Base-by-base conservation (phyloP, 2,888 invertebrate species). In the Tetragnatha montana region DNA sequence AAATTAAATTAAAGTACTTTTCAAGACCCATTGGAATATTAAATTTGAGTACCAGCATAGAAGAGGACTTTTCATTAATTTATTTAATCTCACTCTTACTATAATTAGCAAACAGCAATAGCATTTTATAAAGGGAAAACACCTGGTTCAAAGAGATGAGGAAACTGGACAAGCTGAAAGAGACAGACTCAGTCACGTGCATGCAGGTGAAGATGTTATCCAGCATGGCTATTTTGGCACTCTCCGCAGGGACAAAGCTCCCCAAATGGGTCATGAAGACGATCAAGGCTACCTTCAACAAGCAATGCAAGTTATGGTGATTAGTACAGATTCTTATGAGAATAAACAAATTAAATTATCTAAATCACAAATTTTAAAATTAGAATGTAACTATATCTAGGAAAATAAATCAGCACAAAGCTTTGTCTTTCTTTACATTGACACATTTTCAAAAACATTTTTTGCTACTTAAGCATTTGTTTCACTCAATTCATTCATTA, bases 131-230 rank as follows among this genome's bases (percentile, higher is more conserved):
- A 51, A 47, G 35, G 35, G 12, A 49, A 22, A 8, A 8, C 92
- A 97, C 97, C 95, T 98, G 97, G 92, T 96, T 95, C 82, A 98
- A 93, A 93, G 98, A 98, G 71, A 96, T 95, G 93, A 97, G 95
- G 93, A 98, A 98, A 3, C 97, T 96, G 1, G 98, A 98, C 93
- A 97, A 95, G 91, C 96, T 96, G 0, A 96, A 94, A 17, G 96
- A 95, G 51, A 97, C 95, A 89, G 97, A 96, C 93, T 98, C 98
- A 0, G 95, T 94, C 10, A 96, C 95, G 91, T 96, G 96, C 91
- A 98, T 95, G 87, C 97, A 95, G 0, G 96, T 95, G 93, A 96
- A 93, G 75, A 94, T 92, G 35, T 92, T 93, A 92, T 94, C 94
- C 47, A 94, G 76, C 8, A 93, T 90, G 6, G 93, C 93, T 14